A percentile compares a stretch with the other conserved stretches of the same genome.
phyloP scores from a whole-genome alignment of 2,113 vertebrate species.

The Cyanoderma ruficeps region DNA sequence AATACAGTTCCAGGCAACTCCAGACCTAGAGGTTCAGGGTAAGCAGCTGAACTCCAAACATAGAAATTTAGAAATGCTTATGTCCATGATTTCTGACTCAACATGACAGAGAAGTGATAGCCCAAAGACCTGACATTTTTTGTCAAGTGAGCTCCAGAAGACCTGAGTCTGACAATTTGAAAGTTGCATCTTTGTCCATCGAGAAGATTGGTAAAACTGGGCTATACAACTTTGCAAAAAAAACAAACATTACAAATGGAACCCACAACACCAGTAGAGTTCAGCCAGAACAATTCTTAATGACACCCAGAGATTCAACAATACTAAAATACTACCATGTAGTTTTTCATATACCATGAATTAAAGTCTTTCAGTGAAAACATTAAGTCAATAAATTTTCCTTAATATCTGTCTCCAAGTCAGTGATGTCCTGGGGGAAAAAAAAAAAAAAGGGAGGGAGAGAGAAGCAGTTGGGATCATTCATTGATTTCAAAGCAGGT shows the following conservation, averaged over 20 bases:
- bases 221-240: background rate
- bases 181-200: background rate
- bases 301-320: background rate
- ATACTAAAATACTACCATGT: background rate
- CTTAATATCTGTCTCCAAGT: background rate
- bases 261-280: background rate
- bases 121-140: background rate
- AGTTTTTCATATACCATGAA: background rate
- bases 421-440: background rate
- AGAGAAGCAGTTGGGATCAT: background rate
- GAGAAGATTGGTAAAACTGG: background rate
- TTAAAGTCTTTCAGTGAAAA: background rate
- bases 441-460: fast-evolving
- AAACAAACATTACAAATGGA: background rate
- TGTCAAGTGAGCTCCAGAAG: background rate
- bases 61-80: background rate
- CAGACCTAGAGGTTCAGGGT: background rate
- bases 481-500: background rate
- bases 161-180: background rate
- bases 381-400: background rate
- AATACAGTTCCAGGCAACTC: background rate
- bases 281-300: background rate
- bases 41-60: background rate
- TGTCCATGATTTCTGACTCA: background rate
- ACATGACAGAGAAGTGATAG: background rate